A percentile compares a stretch with the other conserved stretches of the same genome.
Evolutionary conservation across 2,113 vertebrate species (phyloP).

Genomic region (Pseudonaja textilis): DNA sequence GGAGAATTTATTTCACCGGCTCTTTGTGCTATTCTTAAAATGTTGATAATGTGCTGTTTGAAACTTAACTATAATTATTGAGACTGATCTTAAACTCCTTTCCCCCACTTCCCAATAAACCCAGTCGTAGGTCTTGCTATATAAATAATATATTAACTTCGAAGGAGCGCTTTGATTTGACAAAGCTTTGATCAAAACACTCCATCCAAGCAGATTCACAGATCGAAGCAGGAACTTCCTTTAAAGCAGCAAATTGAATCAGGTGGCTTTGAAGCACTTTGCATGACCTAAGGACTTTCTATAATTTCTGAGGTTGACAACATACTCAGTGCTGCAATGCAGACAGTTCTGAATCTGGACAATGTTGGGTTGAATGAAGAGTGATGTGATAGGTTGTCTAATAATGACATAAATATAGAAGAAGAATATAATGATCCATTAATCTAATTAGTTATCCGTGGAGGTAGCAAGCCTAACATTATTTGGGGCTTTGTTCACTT

Average conservation of each 20-base stretch:
- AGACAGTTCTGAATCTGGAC: neutral
- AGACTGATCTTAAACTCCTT: neutral
- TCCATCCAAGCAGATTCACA: neutral
- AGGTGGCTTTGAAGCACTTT: neutral
- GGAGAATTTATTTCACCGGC: neutral
- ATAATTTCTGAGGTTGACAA: neutral
- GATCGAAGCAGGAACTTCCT: neutral
- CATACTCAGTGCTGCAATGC: neutral
- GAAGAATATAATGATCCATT: neutral
- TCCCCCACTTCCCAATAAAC: neutral
- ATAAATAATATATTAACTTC: neutral
- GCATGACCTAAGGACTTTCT: neutral
- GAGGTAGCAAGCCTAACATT: neutral
- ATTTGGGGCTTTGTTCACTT: neutral
- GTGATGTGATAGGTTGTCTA: neutral
- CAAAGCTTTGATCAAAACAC: neutral
- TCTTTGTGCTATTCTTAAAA: neutral
- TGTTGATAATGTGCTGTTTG: neutral
- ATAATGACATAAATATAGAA: neutral
- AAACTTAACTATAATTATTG: neutral
- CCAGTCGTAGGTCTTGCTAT: neutral
- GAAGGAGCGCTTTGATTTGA: neutral
- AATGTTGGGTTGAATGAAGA: neutral
- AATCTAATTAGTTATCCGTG: neutral
- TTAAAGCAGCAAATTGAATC: neutral